Evolutionary conservation across 2,797 vertebrate species (phyloP), one percentile per base, ranked within the genome.

Genomic region (Catostomus latipinnis): DNA sequence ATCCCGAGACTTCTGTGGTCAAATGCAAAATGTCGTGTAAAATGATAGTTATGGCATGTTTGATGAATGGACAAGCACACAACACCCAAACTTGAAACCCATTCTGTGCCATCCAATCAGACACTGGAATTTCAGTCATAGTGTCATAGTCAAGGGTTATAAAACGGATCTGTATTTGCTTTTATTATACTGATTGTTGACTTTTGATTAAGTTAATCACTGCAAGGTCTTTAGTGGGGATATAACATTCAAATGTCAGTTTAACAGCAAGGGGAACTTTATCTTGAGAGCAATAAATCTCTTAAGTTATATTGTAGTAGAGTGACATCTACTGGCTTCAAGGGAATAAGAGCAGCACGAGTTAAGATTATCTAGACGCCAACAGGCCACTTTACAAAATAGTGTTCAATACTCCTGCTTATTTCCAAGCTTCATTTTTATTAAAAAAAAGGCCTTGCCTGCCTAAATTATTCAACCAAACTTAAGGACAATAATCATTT

Each of bases 241-340:
- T 8, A 16, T 14, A 56, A 79, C 77, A 79, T 72, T 79, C 69
- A 71, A 71, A 66, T 34, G 34, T 34, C 34, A 34, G 34, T 34
- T 34, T 34, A 34, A 34, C 34, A 53, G 1, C 14, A 70, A 52
- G 3, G 18, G 43, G 7, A 14, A 5, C 8, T 46, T 43, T 67
- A 8, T 73, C n/a, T n/a, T 12, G n/a, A 67, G 62, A 45, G 14
- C 8, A 14, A 11, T 1, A 11, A 1, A 5, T 43, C 34, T 60
- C 52, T 11, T 43, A 0, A 46, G 2, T 34, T 66, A 34, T 34
- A 34, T 73, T 52, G 50, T 60, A 50, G 50, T 57, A 54, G 54
- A 72, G 57, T 34, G 79, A 79, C 84, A 66, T 65, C 84, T 86
- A 48, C 79, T 71, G 84, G 75, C 49, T 53, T 18, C 4, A 1